Evolutionary conservation across 2,888 invertebrate species (phyloP), one percentile per base, ranked within the genome.

Genomic region (Suillia variegata): DNA sequence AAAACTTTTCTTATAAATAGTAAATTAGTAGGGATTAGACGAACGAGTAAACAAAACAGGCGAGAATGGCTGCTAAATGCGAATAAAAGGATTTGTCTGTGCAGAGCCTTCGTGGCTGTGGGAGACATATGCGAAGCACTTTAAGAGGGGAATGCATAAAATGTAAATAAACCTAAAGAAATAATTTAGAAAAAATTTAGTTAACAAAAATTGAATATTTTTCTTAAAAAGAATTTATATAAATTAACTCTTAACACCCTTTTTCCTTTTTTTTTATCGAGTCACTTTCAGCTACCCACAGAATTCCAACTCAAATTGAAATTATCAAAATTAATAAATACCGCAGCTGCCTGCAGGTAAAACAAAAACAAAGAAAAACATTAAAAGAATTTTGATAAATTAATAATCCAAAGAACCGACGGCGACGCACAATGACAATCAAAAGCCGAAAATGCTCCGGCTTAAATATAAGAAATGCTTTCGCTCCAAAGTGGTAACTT

Each of bases 1-100:
- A 3, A 33, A 51, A 51, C 45, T 18, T 20, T 17, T 45, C 17
- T 45, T 18, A 49, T 49, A 22, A 49, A 26, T 24, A 49, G 24
- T 12, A 53, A 53, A 53, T 53, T 53, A 53, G 53, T 45, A 45
- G 4, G 45, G 45, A 45, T 45, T 45, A 45, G 45, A 17, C 5
- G 13, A 20, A 45, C 17, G 38, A 6, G n/a, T 10, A 38, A 5
- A 38, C 38, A 38, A 38, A 38, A 38, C 38, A 13, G 6, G 38
- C 4, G 4, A 10, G 38, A 38, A 38, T n/a, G 6, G 38, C n/a
- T 38, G 38, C 3, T 38, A n/a, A 13, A 13, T 38, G n/a, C 6
- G n/a, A 38, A 38, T 38, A 4, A 38, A 38, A 38, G 38, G 38
- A 38, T 38, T 38, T 13, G 10, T 8, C 15, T 38, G 38, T 31